Percentiles rank a stretch among this genome's conserved stretches.
Evolutionary conservation across 2,888 invertebrate species (phyloP).

Genomic region (Dorcus hopei): DNA sequence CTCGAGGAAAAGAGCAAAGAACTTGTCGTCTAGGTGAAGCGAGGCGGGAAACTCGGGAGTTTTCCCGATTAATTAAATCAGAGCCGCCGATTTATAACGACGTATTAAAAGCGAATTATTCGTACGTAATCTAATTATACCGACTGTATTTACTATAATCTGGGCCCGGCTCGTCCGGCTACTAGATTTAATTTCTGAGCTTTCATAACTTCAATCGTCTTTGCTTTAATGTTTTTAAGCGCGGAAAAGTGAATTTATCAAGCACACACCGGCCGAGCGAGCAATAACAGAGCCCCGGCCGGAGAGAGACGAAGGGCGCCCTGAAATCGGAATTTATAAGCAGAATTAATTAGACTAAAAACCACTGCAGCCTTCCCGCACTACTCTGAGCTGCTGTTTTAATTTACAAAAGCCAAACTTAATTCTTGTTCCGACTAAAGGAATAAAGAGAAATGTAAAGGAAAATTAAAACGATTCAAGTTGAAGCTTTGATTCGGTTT

Average conservation of each 20-base stretch:
- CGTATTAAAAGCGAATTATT: slow-evolving; percentile 48
- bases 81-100: slow-evolving; percentile 44
- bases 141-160: slow-evolving; percentile 48
- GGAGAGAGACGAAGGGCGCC: slow-evolving; percentile 10
- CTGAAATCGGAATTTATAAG: slow-evolving; percentile 55
- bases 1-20: background rate
- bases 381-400: slow-evolving; percentile 50
- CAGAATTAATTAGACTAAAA: slow-evolving; percentile 56
- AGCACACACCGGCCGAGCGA: slow-evolving; percentile 49
- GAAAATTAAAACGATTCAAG: slow-evolving; percentile 55
- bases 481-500: slow-evolving; percentile 50
- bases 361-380: slow-evolving; percentile 48
- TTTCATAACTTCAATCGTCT: slow-evolving; percentile 52
- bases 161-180: slow-evolving; percentile 28
- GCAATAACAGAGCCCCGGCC: slow-evolving; percentile 40
- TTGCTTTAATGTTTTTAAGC: slow-evolving; percentile 29
- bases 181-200: slow-evolving; percentile 49
- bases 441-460: slow-evolving; percentile 55
- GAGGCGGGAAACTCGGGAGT: background rate
- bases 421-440: slow-evolving; percentile 54
- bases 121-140: slow-evolving; percentile 50
- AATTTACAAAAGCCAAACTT: slow-evolving; percentile 57
- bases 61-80: slow-evolving; percentile 35
- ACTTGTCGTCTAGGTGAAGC: background rate
- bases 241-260: slow-evolving; percentile 52